Percentiles rank a stretch among this genome's conserved stretches.
These are phyloP conservation scores for Hirtodrosophila alboralis DNA, from an alignment of 2,888 invertebrate genomes.

Conservation along the genomic window DNA sequence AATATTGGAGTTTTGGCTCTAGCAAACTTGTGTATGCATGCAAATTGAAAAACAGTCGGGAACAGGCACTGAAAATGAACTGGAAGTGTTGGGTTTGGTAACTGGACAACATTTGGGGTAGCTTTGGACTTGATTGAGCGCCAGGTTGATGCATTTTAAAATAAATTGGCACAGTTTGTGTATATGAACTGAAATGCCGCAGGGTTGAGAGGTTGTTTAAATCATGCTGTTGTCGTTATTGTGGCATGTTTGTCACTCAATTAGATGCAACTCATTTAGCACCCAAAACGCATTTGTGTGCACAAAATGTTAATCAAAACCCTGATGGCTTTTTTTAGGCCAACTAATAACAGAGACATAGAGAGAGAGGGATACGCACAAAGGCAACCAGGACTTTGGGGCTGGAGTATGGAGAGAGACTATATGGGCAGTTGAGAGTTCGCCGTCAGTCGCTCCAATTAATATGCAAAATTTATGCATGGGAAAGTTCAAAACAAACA, in stretches of 20 bases:
- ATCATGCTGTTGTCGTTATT: slow-evolving; percentile 20
- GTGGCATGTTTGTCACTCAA: slow-evolving; percentile 71
- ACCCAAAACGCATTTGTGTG: slow-evolving; percentile 43
- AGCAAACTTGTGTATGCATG: slow-evolving; percentile 45
- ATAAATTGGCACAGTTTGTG: slow-evolving; percentile 79
- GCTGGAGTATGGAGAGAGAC: background rate
- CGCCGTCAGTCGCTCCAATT: slow-evolving; percentile 66
- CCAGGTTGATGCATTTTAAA: slow-evolving; percentile 74
- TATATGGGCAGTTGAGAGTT: slow-evolving; percentile 10
- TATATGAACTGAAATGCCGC: slow-evolving; percentile 22
- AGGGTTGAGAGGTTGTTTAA: too few relatives aligned
- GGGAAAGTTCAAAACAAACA: slow-evolving; percentile 72
- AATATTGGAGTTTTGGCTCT: slow-evolving; percentile 10
- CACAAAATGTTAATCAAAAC: slow-evolving; percentile 76
- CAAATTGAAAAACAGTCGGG: slow-evolving; percentile 73
- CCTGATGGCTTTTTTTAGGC: slow-evolving; percentile 72
- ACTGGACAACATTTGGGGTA: too few relatives aligned
- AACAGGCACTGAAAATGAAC: slow-evolving; percentile 34
- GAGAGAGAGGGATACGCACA: background rate
- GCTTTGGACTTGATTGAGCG: slow-evolving; percentile 56
- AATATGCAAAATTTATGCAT: slow-evolving; percentile 78
- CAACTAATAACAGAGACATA: slow-evolving; percentile 58
- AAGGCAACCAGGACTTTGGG: too few relatives aligned
- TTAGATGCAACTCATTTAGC: slow-evolving; percentile 77
- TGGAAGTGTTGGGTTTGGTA: background rate